phyloP scores from a whole-genome alignment of 2,797 vertebrate species.

The Myotis daubentonii region DNA sequence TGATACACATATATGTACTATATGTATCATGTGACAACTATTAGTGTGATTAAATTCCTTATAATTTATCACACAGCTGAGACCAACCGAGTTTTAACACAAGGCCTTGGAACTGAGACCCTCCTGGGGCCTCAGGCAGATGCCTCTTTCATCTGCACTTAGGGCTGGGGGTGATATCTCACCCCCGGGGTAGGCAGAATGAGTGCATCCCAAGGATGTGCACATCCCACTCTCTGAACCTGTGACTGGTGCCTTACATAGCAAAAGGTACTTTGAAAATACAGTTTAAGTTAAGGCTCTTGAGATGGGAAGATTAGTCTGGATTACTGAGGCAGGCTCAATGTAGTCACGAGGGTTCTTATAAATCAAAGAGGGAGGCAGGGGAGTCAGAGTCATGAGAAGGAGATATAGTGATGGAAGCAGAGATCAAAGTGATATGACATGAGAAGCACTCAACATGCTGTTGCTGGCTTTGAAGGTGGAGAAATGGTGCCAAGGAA shows the following conservation, averaged over 20 bases:
- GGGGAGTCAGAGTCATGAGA: background rate
- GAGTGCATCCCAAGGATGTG: background rate
- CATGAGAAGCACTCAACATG: background rate
- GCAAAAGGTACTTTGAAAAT: background rate
- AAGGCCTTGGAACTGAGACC: background rate
- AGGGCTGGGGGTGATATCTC: background rate
- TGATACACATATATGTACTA: too few relatives aligned
- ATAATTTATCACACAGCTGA: background rate
- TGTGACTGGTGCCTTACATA: background rate
- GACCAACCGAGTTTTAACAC: background rate
- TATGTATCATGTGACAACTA: background rate
- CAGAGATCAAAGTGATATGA: background rate
- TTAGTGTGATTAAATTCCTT: background rate
- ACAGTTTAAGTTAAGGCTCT: background rate
- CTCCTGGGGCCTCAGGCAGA: background rate
- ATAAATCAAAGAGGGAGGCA: background rate
- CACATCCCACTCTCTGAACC: background rate
- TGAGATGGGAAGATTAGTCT: background rate
- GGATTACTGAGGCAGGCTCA: background rate
- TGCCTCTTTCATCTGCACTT: background rate
- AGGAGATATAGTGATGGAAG: background rate
- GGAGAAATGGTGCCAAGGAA: background rate
- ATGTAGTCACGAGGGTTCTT: background rate
- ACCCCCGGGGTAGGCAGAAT: background rate
- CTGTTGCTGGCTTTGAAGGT: background rate